phyloP scores from a whole-genome alignment of 1,140 invertebrate species.

The Papilio polytes region DNA sequence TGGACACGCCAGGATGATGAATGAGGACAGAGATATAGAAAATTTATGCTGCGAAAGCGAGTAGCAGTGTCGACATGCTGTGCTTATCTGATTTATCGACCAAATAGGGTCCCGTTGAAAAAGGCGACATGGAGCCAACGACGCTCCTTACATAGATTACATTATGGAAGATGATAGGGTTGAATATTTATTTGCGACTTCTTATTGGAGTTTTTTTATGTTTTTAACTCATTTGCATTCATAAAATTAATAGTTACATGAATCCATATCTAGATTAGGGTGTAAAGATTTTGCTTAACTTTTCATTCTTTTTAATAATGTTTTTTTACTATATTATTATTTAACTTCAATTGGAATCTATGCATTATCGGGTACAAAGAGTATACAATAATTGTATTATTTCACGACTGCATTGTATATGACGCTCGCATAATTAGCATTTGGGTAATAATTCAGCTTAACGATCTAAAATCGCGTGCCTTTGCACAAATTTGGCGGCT shows the following conservation, averaged over 20 bases:
- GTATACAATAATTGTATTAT: not conserved
- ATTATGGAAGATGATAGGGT: not conserved
- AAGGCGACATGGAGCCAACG: not conserved
- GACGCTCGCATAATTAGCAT: not conserved
- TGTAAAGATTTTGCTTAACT: no score
- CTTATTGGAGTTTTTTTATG: not conserved
- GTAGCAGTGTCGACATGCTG: constrained; percentile 26
- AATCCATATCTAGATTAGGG: no score
- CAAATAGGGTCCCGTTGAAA: constrained; percentile 17
- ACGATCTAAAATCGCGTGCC: constrained; percentile 33
- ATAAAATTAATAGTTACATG: no score
- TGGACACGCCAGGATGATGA: constrained; percentile 20
- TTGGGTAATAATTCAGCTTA: constrained; percentile 18
- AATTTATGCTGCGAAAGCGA: constrained; percentile 27
- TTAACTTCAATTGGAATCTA: not conserved
- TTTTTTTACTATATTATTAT: no score
- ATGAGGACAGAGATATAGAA: constrained; percentile 20
- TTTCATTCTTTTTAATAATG: no score
- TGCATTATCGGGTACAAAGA: not conserved
- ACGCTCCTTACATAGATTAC: not conserved
- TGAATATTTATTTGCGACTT: not conserved
- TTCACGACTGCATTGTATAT: not conserved
- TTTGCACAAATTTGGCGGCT: constrained; percentile 33
- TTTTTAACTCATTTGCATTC: no score
- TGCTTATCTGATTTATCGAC: constrained; percentile 23